A percentile compares a stretch with the other conserved stretches of the same genome.
Conservation (phyloP, 1,140 invertebrate species). For the Pachyrhynchus sulphureomaculatus region DNA sequence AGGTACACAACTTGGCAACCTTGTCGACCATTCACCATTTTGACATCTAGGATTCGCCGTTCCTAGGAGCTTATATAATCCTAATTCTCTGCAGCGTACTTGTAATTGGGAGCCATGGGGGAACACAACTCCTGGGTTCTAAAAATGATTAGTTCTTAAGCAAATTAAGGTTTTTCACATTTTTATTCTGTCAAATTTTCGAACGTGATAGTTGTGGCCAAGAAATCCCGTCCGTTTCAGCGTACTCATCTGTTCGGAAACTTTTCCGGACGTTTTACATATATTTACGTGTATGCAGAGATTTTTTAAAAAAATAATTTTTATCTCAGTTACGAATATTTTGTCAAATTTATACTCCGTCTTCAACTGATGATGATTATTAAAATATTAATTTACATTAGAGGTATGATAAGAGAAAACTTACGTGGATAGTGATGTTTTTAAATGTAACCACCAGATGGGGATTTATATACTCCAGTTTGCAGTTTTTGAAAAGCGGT, state of each 20-base stretch:
- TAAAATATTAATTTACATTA: too few species aligned
- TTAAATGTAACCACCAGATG: constrained; percentile 58
- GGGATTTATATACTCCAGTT: constrained; percentile 57
- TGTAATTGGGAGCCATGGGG: constrained; percentile 71
- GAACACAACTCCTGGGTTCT: constrained; percentile 52
- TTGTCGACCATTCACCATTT: constrained; percentile 75
- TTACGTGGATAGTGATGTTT: constrained; percentile 56
- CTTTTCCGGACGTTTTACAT: too few species aligned
- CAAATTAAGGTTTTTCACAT: background rate
- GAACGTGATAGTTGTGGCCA: too few species aligned
- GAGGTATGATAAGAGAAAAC: constrained; percentile 27
- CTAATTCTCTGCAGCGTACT: constrained; percentile 74
- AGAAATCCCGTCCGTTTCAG: too few species aligned
- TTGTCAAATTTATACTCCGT: too few species aligned
- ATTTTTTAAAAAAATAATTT: too few species aligned
- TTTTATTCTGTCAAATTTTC: too few species aligned
- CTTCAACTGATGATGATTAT: too few species aligned
- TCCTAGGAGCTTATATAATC: constrained; percentile 77
- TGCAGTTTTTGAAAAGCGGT: constrained; percentile 61
- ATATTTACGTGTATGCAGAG: too few species aligned
- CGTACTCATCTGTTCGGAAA: too few species aligned
- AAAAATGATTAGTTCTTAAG: too few species aligned
- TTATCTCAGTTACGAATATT: too few species aligned
- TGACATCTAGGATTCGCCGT: constrained; percentile 68
- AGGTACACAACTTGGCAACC: constrained; percentile 74